phyloP scores from a whole-genome alignment of 1,140 invertebrate genomes.

The Hestina assimilis region DNA sequence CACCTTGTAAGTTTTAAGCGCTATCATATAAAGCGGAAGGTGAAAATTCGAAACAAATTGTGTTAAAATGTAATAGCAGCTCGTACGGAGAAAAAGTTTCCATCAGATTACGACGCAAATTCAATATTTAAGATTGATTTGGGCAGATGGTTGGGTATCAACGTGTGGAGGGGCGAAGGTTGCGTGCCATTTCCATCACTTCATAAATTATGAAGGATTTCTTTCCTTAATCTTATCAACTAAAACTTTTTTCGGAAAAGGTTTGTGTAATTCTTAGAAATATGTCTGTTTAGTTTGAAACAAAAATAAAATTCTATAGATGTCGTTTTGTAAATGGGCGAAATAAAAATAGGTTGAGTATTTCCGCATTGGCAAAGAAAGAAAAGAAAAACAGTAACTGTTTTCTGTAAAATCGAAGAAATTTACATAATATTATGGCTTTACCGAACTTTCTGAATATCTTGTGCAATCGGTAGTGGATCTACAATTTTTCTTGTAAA shows the following conservation, averaged over 20 bases:
- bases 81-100: slow-evolving; percentile 71
- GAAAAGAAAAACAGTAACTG: slow-evolving; percentile 36
- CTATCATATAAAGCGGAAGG: slow-evolving; percentile 44
- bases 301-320: no score
- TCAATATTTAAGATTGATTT: slow-evolving; percentile 78
- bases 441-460: not conserved
- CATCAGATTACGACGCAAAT: slow-evolving; percentile 73
- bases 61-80: slow-evolving; percentile 74
- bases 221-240: not conserved
- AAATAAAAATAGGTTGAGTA: not conserved
- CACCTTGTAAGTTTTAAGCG: slow-evolving; percentile 46
- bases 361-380: not conserved
- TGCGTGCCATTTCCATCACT: not conserved
- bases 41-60: slow-evolving; percentile 75
- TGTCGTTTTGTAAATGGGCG: not conserved
- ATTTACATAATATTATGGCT: slow-evolving; percentile 51
- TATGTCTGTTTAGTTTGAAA: no score
- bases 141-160: slow-evolving; percentile 60
- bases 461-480: not conserved
- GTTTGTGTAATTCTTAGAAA: no score
- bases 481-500: not conserved
- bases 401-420: slow-evolving; percentile 54
- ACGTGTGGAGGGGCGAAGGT: slow-evolving; percentile 7
- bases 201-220: not conserved
- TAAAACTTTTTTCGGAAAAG: no score